Percentiles rank a stretch among this genome's conserved stretches.
These are phyloP conservation scores for Erynnis tages DNA, from an alignment of 2,888 invertebrate species.

Conservation along the genomic window DNA sequence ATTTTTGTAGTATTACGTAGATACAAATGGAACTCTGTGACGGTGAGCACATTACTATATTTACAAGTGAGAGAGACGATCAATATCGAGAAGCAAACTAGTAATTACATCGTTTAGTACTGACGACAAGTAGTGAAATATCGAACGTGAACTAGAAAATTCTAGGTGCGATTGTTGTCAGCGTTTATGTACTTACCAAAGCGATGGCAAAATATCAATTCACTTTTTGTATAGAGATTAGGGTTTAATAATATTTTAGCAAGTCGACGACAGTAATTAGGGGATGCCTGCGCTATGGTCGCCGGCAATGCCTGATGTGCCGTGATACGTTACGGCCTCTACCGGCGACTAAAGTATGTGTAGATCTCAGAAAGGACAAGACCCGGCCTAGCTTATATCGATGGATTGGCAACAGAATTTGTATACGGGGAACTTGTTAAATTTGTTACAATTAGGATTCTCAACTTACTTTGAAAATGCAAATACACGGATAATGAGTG, in stretches of 20 bases:
- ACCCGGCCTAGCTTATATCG: conserved; percentile 37
- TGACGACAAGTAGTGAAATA: conserved; percentile 45
- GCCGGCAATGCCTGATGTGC: conserved; percentile 72
- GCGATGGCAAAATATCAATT: conserved; percentile 30
- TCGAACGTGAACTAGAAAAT: conserved; percentile 56
- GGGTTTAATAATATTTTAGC: conserved; percentile 5
- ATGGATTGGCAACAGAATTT: too few species aligned
- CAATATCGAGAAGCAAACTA: conserved; percentile 48
- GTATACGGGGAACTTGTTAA: too few species aligned
- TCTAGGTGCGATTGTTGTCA: conserved; percentile 40
- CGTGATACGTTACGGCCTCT: conserved; percentile 66
- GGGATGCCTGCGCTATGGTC: conserved; percentile 61
- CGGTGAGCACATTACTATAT: conserved; percentile 6
- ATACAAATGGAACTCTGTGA: neutral
- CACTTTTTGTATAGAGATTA: conserved; percentile 7
- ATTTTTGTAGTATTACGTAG: conserved; percentile 3
- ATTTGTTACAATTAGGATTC: too few species aligned
- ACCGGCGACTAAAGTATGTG: conserved; percentile 60
- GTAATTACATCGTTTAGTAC: conserved; percentile 48
- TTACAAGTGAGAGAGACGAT: conserved; percentile 41
- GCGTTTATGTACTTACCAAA: conserved; percentile 38
- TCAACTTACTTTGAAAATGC: neutral
- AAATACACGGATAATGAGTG: too few species aligned
- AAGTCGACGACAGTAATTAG: conserved; percentile 26
- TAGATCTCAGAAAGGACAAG: conserved; percentile 52